These are phyloP conservation scores for Eulemur albifrons DNA, from an alignment of 2,797 vertebrate genomes.

Conservation along the genomic window DNA sequence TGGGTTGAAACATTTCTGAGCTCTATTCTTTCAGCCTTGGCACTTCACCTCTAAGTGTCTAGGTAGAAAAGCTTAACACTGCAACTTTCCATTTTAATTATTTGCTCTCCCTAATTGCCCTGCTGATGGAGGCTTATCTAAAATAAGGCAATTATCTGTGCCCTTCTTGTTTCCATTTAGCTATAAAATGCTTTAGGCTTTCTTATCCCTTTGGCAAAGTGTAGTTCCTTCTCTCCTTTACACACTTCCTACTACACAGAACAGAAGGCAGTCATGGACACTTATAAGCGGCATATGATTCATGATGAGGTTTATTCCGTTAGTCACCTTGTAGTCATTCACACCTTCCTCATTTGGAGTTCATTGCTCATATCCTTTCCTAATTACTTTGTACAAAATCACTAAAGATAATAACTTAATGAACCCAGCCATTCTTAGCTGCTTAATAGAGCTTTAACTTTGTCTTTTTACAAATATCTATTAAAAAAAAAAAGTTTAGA, in stretches of 20 bases:
- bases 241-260: neutral
- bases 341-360: neutral
- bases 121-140: neutral
- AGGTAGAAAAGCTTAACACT: neutral
- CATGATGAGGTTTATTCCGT: neutral
- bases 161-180: neutral
- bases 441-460: neutral
- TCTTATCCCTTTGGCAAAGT: neutral
- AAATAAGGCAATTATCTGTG: neutral
- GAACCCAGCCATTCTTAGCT: neutral
- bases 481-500: neutral
- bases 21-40: neutral
- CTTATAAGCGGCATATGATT: neutral
- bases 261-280: neutral
- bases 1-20: neutral
- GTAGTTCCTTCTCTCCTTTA: neutral
- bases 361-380: neutral
- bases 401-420: constrained; percentile 6
- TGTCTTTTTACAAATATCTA: constrained; percentile 6
- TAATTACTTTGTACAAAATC: constrained; percentile 42
- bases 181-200: neutral
- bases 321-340: neutral
- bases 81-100: neutral
- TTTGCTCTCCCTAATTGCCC: neutral
- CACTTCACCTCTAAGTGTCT: neutral